Base-by-base conservation (phyloP, 2,888 invertebrate species). In the Chloroclysta siterata region DNA sequence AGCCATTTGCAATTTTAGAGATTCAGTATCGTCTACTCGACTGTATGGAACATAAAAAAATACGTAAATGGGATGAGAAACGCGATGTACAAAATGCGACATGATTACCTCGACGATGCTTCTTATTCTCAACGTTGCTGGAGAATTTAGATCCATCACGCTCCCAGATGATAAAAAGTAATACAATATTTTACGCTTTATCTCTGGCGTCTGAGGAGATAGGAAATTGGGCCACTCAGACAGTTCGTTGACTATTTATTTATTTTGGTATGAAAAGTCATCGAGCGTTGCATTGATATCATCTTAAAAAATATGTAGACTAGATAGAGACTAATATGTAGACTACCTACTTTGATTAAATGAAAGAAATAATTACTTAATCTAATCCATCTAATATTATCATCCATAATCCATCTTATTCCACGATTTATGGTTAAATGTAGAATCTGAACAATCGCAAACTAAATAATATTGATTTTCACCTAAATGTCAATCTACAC, bases 131-230 rank as follows among this genome's bases (percentile, higher is more conserved):
- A 39, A 42, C 56, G 56, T 54, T 63, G 59, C 59, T 65, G 53
- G 62, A 67, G 60, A 68, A 68, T 70, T 68, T 62, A 62, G 69
- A 69, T 65, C 61, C 52, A 70, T 68, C 66, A 70, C 60, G 65
- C 61, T 64, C 56, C 61, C 62, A 60, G 44, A 57, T 64, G 55
- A 58, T 65, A 52, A 63, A 66, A 71, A 60, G 53, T 53, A 62
- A 64, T 53, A 56, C 44, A 55, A 48, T 60, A 59, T 58, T 60
- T 65, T 56, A 39, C 36, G 47, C 42, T 67, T 66, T 66, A 69
- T 68, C 64, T 67, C 55, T 53, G 29, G 33, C 17, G 60, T 44
- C 63, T 58, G 50, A 22, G 15, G 28, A 65, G 58, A 65, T 62
- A 51, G 54, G 51, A 65, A 69, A 71, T 61, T 47, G 48, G 60